Evolutionary conservation across 2,797 vertebrate genomes (phyloP), one percentile per base, ranked within the genome.

Genomic region (Melanotaenia nigrans): DNA sequence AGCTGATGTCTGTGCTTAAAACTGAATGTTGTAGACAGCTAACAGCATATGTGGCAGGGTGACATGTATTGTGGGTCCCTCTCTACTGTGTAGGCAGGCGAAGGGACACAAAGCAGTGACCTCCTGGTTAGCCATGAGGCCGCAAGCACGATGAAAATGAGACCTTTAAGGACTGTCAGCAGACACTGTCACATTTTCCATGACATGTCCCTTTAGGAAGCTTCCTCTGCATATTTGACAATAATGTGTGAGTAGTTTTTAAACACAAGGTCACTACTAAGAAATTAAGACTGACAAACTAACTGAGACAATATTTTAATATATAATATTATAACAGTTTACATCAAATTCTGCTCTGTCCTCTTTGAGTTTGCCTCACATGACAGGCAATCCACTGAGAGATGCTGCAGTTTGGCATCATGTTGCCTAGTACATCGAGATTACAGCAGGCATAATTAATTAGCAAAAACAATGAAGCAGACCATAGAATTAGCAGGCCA

Each of bases 101-200:
- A 65, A 78, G 61, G 66, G 78, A 83, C 75, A 77, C 73, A 76
- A 71, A 79, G 83, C 79, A 82, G 84, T 75, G 82, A 88, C 87
- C 87, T 73, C 77, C 32, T 63, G 80, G 82, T 78, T 61, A 78
- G 86, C 78, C 57, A 6, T 22, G 78, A 20, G 71, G 73, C 91
- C 91, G 79, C 91, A 92, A 87, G 82, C 71, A 90, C 63, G 79
- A 84, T 57, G 86, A 81, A 87, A 92, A 89, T 87, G 73, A 90
- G 84, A 89, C 85, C 85, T 81, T 85, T 70, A 87, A 77, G 83
- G 87, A 78, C 73, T 73, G 80, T 79, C 59, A 64, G 78, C 71
- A 84, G 75, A 62, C 75, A 36, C 65, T 84, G 87, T 92, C 88
- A 91, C 73, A 88, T 89, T 93, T 93, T 94, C 90, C 87, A 14